Evolutionary conservation across 2,113 vertebrate genomes (phyloP).

Genomic region (Pterophyllum scalare): DNA sequence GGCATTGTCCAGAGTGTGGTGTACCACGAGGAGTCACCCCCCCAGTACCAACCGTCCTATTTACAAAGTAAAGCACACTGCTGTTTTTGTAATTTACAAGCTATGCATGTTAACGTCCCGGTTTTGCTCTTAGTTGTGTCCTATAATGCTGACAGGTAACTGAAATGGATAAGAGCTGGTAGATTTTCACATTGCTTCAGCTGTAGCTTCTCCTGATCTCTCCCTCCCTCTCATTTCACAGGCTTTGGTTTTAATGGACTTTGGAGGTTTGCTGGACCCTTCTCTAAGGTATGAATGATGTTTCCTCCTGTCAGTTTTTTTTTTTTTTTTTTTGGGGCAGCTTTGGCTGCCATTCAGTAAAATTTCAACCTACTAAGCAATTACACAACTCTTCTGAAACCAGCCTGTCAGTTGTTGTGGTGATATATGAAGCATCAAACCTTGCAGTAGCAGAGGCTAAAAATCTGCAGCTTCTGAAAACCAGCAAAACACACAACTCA

Average conservation of each 20-base stretch:
- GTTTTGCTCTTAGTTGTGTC: background rate
- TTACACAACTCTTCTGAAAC: background rate
- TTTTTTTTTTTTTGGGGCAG: conserved; percentile 11
- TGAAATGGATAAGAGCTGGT: background rate
- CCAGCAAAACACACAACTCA: too few species aligned
- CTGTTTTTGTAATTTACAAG: background rate
- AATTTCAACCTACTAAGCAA: conserved; percentile 32
- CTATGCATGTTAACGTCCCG: background rate
- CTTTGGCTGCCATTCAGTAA: background rate
- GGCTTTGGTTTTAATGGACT: conserved; percentile 99
- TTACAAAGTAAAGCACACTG: conserved; percentile 88
- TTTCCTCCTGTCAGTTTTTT: conserved; percentile 12
- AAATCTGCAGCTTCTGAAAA: too few species aligned
- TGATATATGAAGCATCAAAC: too few species aligned
- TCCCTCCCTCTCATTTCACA: conserved; percentile 62
- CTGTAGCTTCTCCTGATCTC: background rate
- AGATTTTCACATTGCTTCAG: background rate
- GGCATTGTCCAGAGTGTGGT: conserved; percentile 98
- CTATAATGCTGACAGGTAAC: background rate
- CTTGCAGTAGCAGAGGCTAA: too few species aligned
- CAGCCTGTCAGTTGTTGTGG: conserved; percentile 19
- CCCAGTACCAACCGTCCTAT: conserved; percentile 96
- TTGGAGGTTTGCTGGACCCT: conserved; percentile 98
- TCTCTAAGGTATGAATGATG: conserved; percentile 91
- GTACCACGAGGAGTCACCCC: conserved; percentile 96